Base-by-base conservation (phyloP, 2,888 invertebrate genomes). In the Melitaea athalia region DNA sequence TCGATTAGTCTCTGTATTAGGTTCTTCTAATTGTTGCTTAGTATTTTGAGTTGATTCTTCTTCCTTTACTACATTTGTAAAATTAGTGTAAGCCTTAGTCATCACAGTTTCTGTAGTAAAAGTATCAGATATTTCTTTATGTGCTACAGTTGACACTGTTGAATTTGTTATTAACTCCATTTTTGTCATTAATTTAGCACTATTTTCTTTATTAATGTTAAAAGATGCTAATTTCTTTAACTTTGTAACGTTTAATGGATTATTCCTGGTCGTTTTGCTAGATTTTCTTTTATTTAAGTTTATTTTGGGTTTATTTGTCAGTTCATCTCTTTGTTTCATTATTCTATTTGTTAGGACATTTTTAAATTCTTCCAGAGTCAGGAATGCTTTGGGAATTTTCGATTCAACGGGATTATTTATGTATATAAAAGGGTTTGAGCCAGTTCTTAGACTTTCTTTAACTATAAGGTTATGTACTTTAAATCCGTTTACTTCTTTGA, bases 331-430 rank as follows among this genome's bases (percentile, higher is more conserved):
- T 68, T 81, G 77, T 7, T 68, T 66, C 60, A 76, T 11, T 3
- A 78, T 72, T 70, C 85, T 78, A 8, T 80, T 71, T 0, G 73
- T 71, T 43, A 92, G 65, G 6, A 77, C 69, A 11, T 77, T 71
- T 74, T 87, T 90, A 63, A 91, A 91, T 72, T 88, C 84, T 50
- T 86, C 80, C 50, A 83, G 42, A 6, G 84, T 79, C 11, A 91
- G 64, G 72, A 78, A 91, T 0, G 91, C 76, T 5, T 87, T 78
- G 0, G 91, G 87, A 65, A 88, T 60, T 71, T 81, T 81, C 0
- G 90, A 81, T 81, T 92, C 92, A 0, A 92, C 82, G 0, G 92
- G 92, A 63, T 92, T 92, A 59, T 82, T 82, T 45, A 92, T 86
- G 60, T 91, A 92, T 49, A 92, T 82, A 0, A 86, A 67, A 8